Conservation (phyloP, 2,888 invertebrate species). For the Calliscelio sp. region DNA sequence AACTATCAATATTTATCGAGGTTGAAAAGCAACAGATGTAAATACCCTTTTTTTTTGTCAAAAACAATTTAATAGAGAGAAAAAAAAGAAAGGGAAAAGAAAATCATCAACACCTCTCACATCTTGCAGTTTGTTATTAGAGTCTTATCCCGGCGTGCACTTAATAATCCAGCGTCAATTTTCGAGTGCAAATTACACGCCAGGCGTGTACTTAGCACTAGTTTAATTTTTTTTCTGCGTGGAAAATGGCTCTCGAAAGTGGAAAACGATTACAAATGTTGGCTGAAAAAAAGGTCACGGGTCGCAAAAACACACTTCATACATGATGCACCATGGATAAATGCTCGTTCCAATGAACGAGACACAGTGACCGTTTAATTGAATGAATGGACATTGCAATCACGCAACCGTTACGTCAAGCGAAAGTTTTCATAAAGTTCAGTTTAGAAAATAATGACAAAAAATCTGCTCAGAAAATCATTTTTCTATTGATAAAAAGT, state of each 20-base stretch:
- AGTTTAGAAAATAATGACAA: slow-evolving; percentile 1
- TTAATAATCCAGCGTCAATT: slow-evolving; percentile 56
- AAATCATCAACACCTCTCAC: neutral
- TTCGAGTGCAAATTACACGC: slow-evolving; percentile 62
- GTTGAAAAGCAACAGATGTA: too few species aligned
- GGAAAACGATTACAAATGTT: slow-evolving; percentile 45
- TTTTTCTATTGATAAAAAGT: too few species aligned
- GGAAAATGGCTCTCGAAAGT: slow-evolving; percentile 48
- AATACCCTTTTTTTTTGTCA: neutral
- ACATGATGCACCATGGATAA: neutral
- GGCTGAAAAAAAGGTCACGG: slow-evolving; percentile 18
- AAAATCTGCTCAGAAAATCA: neutral
- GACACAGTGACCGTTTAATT: slow-evolving; percentile 34
- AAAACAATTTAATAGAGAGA: neutral
- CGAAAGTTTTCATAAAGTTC: slow-evolving; percentile 40
- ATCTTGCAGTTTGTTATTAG: slow-evolving; percentile 42
- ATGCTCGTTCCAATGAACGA: slow-evolving; percentile 37
- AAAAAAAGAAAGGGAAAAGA: neutral
- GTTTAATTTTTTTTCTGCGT: slow-evolving; percentile 21
- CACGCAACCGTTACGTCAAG: slow-evolving; percentile 35
- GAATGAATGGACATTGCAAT: slow-evolving; percentile 36
- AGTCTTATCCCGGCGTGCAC: slow-evolving; percentile 29
- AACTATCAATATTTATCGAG: too few species aligned
- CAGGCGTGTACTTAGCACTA: slow-evolving; percentile 44
- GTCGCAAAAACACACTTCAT: slow-evolving; percentile 8